Conservation (phyloP, 2,113 vertebrate genomes). For the Sialia sialis region DNA sequence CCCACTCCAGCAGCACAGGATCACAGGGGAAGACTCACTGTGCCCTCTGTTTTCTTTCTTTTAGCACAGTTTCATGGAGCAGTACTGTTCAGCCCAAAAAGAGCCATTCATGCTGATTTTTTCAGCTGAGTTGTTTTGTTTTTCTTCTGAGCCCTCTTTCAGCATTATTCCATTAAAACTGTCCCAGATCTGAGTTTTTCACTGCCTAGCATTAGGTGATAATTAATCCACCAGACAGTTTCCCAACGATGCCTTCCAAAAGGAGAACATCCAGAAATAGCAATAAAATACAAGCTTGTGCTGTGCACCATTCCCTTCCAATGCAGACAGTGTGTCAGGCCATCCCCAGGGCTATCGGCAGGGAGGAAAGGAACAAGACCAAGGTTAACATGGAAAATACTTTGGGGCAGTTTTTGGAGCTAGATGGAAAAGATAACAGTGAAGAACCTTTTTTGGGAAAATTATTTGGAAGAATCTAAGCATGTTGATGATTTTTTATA, state of each 20-base stretch:
- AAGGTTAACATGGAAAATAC: not conserved
- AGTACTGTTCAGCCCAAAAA: not conserved
- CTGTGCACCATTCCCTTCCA: not conserved
- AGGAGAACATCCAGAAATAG: conserved; percentile 1
- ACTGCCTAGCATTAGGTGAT: not conserved
- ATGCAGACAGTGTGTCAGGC: not conserved
- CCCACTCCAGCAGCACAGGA: not conserved
- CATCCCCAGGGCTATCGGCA: not conserved
- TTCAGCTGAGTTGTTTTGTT: conserved; percentile 34
- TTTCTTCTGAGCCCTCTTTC: conserved; percentile 20
- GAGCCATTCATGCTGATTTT: conserved; percentile 11
- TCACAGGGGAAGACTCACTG: not conserved
- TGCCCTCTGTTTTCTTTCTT: not conserved
- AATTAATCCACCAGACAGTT: conserved; percentile 37
- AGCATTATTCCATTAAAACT: conserved; percentile 39
- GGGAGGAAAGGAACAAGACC: not conserved
- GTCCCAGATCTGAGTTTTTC: conserved; percentile 7
- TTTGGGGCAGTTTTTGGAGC: not conserved
- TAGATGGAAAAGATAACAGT: not conserved
- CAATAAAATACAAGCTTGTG: conserved; percentile 21
- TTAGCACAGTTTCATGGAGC: not conserved
- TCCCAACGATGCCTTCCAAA: not conserved
- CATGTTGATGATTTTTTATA: not conserved
- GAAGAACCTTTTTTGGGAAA: not conserved
- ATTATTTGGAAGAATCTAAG: not conserved